Percentiles rank a stretch among this genome's conserved stretches.
Conservation (phyloP, 2,888 invertebrate genomes). For the Diogma glabrata region DNA sequence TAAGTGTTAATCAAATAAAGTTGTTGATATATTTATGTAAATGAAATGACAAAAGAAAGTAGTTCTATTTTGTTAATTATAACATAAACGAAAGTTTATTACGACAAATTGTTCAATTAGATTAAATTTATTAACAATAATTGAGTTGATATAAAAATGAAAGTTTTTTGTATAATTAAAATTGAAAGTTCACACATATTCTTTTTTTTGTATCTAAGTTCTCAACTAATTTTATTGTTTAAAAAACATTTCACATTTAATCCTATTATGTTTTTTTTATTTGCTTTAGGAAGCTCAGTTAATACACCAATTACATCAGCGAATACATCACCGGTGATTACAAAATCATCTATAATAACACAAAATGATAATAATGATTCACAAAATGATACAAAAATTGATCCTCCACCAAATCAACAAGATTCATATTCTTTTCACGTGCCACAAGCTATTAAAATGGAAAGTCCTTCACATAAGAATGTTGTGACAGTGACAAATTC, state of each 20-base stretch:
- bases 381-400: conserved; percentile 37
- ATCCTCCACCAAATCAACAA: conserved; percentile 45
- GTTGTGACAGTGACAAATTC: conserved; percentile 8
- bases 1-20: conserved; percentile 15
- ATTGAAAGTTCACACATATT: too few species aligned
- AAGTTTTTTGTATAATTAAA: too few species aligned
- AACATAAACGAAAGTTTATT: too few species aligned
- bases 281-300: conserved; percentile 49
- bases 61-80: too few species aligned
- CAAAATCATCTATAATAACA: conserved; percentile 45
- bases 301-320: conserved; percentile 79
- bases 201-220: too few species aligned
- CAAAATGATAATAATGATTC: conserved; percentile 31
- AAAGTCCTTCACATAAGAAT: conserved; percentile 36
- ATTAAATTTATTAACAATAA: too few species aligned
- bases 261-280: too few species aligned
- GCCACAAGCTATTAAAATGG: conserved; percentile 38
- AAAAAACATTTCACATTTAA: too few species aligned
- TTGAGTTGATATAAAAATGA: too few species aligned
- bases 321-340: conserved; percentile 74
- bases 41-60: too few species aligned
- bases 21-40: background rate
- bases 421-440: conserved; percentile 32
- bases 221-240: too few species aligned
- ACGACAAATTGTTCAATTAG: too few species aligned